Percentiles rank a stretch among this genome's conserved stretches.
Conservation (phyloP, 2,888 invertebrate species). For the Malthinus seriepunctatus region DNA sequence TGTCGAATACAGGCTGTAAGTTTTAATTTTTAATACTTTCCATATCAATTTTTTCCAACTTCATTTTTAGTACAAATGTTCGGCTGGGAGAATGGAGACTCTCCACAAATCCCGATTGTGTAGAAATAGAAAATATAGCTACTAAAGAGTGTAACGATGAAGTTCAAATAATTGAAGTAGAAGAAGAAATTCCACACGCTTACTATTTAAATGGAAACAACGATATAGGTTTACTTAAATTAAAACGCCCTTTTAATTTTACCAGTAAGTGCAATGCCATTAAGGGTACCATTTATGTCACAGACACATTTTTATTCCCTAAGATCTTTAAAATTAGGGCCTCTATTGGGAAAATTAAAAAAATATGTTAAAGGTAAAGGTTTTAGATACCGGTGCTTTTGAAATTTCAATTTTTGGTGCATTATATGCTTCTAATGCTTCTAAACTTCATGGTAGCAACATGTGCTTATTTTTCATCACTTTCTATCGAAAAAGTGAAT, state of each 20-base stretch:
- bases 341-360: no score
- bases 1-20: background rate
- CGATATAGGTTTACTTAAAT: constrained; percentile 55
- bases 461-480: no score
- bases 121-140: constrained; percentile 33
- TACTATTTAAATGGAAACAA: constrained; percentile 46
- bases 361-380: no score
- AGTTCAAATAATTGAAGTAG: constrained; percentile 47
- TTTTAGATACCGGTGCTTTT: no score
- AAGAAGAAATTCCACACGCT: constrained; percentile 48
- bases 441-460: no score
- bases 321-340: no score
- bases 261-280: constrained; percentile 49
- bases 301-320: no score
- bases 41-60: background rate
- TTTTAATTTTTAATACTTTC: no score
- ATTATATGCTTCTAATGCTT: no score
- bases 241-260: constrained; percentile 53
- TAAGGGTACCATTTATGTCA: background rate
- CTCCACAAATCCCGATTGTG: constrained; percentile 52
- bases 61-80: constrained; percentile 40
- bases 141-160: constrained; percentile 48
- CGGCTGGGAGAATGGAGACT: constrained; percentile 58
- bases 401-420: no score
- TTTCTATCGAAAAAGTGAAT: no score